A percentile compares a stretch with the other conserved stretches of the same genome.
phyloP scores from a whole-genome alignment of 2,113 vertebrate species.

The Oenanthe oenanthe region DNA sequence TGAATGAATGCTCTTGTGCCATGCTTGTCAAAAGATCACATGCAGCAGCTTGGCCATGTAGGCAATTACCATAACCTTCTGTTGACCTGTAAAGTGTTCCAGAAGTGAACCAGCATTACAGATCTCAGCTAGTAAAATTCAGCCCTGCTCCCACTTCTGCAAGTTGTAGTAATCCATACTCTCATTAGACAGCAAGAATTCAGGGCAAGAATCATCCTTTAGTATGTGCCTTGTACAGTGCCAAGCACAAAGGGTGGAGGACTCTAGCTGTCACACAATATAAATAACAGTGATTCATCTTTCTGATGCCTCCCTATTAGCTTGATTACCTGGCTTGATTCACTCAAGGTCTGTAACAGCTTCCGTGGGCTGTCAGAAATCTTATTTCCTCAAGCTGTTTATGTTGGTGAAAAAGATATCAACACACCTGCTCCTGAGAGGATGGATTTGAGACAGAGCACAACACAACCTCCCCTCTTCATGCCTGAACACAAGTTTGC shows the following conservation, averaged over 20 bases:
- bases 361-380: not conserved
- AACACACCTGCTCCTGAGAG: not conserved
- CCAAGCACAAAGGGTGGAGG: not conserved
- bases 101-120: not conserved
- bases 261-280: not conserved
- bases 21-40: not conserved
- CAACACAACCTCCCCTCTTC: not conserved
- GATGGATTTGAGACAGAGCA: not conserved
- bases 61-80: not conserved
- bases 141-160: not conserved
- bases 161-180: not conserved
- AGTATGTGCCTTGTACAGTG: not conserved
- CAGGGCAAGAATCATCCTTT: not conserved
- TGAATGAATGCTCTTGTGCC: not conserved
- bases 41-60: not conserved
- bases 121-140: not conserved
- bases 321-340: constrained; percentile 40
- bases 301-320: constrained; percentile 12
- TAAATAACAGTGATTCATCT: not conserved
- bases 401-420: not conserved
- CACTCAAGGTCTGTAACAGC: not conserved
- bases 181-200: not conserved
- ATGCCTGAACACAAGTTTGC: not conserved
- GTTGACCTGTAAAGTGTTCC: not conserved
- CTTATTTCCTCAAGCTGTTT: constrained; percentile 11